phyloP scores from a whole-genome alignment of 2,113 vertebrate genomes.

The Tympanuchus pallidicinctus region DNA sequence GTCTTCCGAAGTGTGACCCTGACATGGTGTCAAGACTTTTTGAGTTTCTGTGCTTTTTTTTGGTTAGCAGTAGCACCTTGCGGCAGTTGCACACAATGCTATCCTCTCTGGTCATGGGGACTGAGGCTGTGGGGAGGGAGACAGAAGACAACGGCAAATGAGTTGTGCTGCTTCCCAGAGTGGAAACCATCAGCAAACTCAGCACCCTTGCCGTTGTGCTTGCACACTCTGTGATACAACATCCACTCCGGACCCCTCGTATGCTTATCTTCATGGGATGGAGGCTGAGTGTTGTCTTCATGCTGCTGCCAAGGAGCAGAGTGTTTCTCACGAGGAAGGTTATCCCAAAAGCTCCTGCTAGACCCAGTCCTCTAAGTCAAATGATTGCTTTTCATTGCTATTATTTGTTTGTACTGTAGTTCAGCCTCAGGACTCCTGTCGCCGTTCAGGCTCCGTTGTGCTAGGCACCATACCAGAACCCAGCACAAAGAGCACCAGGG shows the following conservation, averaged over 20 bases:
- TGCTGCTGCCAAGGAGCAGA: background rate
- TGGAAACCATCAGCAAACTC: background rate
- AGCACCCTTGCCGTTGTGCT: background rate
- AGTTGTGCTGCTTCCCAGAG: background rate
- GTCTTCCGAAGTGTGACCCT: slow-evolving; percentile 8
- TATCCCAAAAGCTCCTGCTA: background rate
- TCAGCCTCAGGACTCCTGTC: background rate
- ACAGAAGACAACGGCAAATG: background rate
- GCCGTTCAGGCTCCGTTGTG: background rate
- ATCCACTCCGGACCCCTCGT: background rate
- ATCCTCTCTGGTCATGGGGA: background rate
- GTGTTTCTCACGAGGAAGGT: background rate
- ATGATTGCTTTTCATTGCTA: background rate
- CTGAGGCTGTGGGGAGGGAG: background rate
- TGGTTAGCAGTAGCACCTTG: slow-evolving; percentile 40
- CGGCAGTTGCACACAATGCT: slow-evolving; percentile 8
- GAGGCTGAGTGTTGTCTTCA: background rate
- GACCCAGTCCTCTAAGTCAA: background rate
- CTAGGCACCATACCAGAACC: slow-evolving; percentile 8
- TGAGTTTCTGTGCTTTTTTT: slow-evolving; percentile 20
- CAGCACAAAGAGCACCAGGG: background rate
- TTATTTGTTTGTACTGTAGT: slow-evolving; percentile 34
- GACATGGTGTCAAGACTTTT: background rate
- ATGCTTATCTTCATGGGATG: background rate
- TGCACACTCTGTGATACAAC: background rate